Evolutionary conservation across 2,113 vertebrate genomes (phyloP), one percentile per base, ranked within the genome.

Genomic region (Lophotis ruficrista): DNA sequence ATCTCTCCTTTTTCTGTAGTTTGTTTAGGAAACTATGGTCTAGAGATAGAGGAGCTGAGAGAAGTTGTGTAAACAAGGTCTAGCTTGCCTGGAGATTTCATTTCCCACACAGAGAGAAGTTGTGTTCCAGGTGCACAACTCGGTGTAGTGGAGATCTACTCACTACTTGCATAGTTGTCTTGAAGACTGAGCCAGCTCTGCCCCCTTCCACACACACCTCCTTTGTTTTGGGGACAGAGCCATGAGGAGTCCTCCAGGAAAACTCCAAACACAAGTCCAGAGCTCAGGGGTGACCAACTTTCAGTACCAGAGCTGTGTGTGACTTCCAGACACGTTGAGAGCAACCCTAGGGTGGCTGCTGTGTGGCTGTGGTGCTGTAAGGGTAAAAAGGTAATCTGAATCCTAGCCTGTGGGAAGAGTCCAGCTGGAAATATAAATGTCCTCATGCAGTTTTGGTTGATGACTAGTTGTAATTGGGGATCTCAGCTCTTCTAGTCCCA

Each of bases 1-100:
- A 10, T 43, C 27, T 88, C 43, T 71, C n/a, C 4, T 92, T 73
- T 85, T 71, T 19, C 47, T 11, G 6, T 61, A 8, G 48, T 80
- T 94, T 94, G 80, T 92, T 96, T 83, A 77, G 80, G 45, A 90
- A 95, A 50, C 50, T 45, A 8, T 65, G 35, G 69, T 62, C 54
- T 89, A 47, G 48, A 93, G 90, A 93, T 89, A 91, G 73, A 70
- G 82, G 21, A 87, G 57, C 78, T 82, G 73, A 21, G 30, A 60
- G n/a, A 37, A 84, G 8, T 31, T 77, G 31, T 75, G 61, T 91
- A 87, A 95, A 83, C 68, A 83, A 65, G 48, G 68, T 69, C 58
- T 50, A 38, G 51, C 61, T 68, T 2, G 7, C 79, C 70, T 83
- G 20, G 23, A 83, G 64, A 60, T 91, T 94, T 83, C 14, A 20